Evolutionary conservation across 1,140 invertebrate genomes (phyloP), one percentile per base, ranked within the genome.

Genomic region (Eriosoma lanigerum): DNA sequence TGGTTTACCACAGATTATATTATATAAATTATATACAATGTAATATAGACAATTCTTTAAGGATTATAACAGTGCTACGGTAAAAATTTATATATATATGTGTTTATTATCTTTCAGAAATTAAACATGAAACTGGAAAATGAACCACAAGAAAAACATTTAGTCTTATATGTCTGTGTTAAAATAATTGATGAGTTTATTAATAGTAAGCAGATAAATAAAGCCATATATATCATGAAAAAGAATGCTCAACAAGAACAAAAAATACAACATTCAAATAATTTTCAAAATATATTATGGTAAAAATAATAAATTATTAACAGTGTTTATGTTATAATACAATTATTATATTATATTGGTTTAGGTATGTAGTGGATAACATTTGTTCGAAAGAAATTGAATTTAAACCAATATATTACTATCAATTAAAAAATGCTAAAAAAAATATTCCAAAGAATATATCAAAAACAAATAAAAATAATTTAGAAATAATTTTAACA

Each of bases 71-170:
- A n/a, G n/a, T n/a, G n/a, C n/a, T n/a, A n/a, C n/a, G n/a, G n/a
- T n/a, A n/a, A n/a, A n/a, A n/a, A n/a, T n/a, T n/a, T n/a, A n/a
- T n/a, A n/a, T n/a, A n/a, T n/a, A n/a, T n/a, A n/a, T n/a, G n/a
- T n/a, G n/a, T n/a, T n/a, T n/a, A n/a, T n/a, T 38, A 38, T 38
- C 32, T 72, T 72, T 72, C 26, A 72, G 68, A 72, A 52, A 72
- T 52, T 72, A 21, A 72, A 26, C n/a, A 72, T 52, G 48, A 52
- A 72, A 29, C 24, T 72, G n/a, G 68, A 52, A 72, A 72, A 72
- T 29, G 24, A 60, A 26, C 75, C 75, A 12, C 56, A 44, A 60
- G 56, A 62, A 62, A 60, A 62, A 44, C 32, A 78, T 78, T 62
- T 78, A 48, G 75, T 78, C 3, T 10, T 78, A 38, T 19, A 78